Conservation (phyloP, 2,888 invertebrate genomes). For the Pterobdella sp. region DNA sequence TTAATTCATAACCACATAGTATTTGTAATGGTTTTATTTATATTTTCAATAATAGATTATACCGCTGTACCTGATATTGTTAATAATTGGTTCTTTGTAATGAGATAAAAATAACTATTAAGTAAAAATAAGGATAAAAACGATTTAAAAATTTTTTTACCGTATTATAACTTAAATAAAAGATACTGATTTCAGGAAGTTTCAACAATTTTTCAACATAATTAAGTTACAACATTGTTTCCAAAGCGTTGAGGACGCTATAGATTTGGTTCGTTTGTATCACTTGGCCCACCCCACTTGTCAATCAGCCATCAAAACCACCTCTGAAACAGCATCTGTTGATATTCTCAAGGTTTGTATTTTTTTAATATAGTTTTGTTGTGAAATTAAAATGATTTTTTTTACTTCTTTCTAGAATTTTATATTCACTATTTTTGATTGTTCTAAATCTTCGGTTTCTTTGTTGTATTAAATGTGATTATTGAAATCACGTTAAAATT, state of each 20-base stretch:
- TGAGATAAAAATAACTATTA: no score
- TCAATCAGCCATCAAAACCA: conserved; percentile 25
- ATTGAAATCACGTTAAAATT: not conserved
- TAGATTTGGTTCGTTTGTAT: conserved; percentile 40
- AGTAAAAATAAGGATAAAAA: no score
- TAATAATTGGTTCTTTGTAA: no score
- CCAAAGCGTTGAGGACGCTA: conserved; percentile 43
- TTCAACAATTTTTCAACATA: not conserved
- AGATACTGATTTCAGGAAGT: not conserved
- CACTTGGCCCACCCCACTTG: conserved; percentile 41
- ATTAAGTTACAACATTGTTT: conserved; percentile 15
- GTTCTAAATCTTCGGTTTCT: not conserved
- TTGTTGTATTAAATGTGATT: not conserved
- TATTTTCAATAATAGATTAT: not conserved
- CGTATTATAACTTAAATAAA: no score
- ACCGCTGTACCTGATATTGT: no score
- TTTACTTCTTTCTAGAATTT: no score
- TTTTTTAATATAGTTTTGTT: no score
- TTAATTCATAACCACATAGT: not conserved
- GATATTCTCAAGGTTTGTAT: not conserved
- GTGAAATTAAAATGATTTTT: no score
- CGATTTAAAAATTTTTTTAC: no score
- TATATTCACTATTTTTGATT: no score
- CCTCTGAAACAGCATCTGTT: not conserved
- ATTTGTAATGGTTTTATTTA: not conserved